A percentile compares a stretch with the other conserved stretches of the same genome.
Evolutionary conservation across 2,797 vertebrate species (phyloP).

Genomic region (Notolepis coatsorum): DNA sequence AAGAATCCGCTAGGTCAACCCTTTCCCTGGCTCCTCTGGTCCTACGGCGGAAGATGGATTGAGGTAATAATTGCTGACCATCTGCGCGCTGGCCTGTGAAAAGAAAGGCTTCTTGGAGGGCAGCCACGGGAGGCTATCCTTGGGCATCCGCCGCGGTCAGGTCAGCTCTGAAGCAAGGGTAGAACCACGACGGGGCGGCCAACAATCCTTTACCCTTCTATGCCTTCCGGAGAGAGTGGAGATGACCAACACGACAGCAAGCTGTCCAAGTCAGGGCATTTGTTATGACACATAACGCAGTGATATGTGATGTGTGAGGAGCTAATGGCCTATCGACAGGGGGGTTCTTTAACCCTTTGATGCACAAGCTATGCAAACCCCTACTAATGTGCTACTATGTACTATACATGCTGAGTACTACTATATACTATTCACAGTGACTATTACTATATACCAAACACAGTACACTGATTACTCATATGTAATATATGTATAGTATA

Average conservation of each 20-base stretch:
- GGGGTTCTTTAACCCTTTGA: too few species aligned
- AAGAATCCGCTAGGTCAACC: constrained; percentile 54
- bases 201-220: constrained; percentile 34
- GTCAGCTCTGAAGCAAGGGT: constrained; percentile 55
- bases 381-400: too few species aligned
- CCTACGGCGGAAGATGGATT: constrained; percentile 64
- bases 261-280: not conserved
- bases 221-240: not conserved
- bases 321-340: too few species aligned
- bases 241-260: not conserved
- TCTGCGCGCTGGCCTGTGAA: constrained; percentile 76
- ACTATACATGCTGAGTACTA: too few species aligned
- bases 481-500: too few species aligned
- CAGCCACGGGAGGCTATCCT: constrained; percentile 55
- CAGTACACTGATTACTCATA: too few species aligned
- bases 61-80: constrained; percentile 75
- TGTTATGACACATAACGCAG: not conserved
- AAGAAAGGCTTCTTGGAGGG: constrained; percentile 70
- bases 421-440: too few species aligned
- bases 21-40: constrained; percentile 56
- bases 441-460: too few species aligned
- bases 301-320: not conserved
- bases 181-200: constrained; percentile 21
- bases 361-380: too few species aligned
- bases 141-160: constrained; percentile 36